Evolutionary conservation across 2,888 invertebrate species (phyloP), one percentile per base, ranked within the genome.

Genomic region (Carpatolechia fugitivella): DNA sequence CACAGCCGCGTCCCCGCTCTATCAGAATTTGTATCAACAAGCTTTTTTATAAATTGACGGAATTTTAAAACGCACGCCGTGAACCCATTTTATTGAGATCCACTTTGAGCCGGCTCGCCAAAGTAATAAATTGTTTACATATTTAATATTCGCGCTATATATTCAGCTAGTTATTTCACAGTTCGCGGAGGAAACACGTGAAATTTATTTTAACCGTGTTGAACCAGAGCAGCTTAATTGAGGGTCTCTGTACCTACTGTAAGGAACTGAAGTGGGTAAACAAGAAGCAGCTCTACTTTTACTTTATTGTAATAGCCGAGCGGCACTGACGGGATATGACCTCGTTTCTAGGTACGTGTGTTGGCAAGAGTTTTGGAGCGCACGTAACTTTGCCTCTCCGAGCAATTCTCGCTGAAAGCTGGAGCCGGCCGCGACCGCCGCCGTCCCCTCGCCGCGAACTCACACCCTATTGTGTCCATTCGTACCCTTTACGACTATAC

Each of bases 371-470:
- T 78, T 78, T 72, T 70, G 60, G 69, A 70, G 70, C 66, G 66
- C 70, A 71, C 73, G 72, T 80, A 79, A 81, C 77, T 80, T 78
- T 75, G 74, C 75, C 78, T 77, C 79, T 76, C 74, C 71, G 66
- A 74, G 72, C 71, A 70, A 77, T 79, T 74, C 74, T 69, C 72
- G 68, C 68, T 72, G 72, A 79, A 77, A 76, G 74, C 74, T 62
- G 69, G 69, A 66, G 68, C 71, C 74, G 74, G 69, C 67, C 73
- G 69, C 65, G 63, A 58, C 68, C 60, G 63, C 69, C 67, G 66
- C 66, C 50, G 50, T 47, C 75, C 77, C 74, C 72, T 73, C 59
- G 59, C 76, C 80, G 63, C 79, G 76, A 76, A 75, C 78, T 78
- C 76, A 70, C 77, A 74, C 78, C 74, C 76, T 73, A 73, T 77